A percentile compares a stretch with the other conserved stretches of the same genome.
These are phyloP conservation scores for Sesia apiformis DNA, from an alignment of 2,888 invertebrate genomes.

Conservation along the genomic window DNA sequence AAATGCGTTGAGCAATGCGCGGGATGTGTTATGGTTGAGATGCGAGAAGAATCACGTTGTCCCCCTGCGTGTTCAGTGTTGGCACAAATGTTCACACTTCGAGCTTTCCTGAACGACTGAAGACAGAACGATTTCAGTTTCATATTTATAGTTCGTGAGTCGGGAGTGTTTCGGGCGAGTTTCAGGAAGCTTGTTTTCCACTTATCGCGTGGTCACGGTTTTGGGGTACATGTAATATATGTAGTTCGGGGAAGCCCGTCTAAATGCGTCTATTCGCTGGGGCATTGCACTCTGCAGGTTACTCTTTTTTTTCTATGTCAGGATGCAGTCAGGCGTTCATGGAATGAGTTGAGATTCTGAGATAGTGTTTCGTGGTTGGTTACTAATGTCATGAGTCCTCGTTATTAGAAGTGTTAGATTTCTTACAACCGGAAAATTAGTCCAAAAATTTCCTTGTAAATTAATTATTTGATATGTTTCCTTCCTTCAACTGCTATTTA, in stretches of 20 bases:
- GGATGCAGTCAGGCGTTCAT: neutral
- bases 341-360: neutral
- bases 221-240: slow-evolving; percentile 31
- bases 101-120: slow-evolving; percentile 65
- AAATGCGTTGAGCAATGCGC: slow-evolving; percentile 19
- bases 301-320: slow-evolving; percentile 11
- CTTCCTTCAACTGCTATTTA: too few species aligned
- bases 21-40: slow-evolving; percentile 17
- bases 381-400: too few species aligned
- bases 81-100: slow-evolving; percentile 48
- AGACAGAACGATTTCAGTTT: slow-evolving; percentile 44
- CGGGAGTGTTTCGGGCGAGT: slow-evolving; percentile 39
- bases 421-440: too few species aligned
- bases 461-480: too few species aligned
- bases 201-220: slow-evolving; percentile 57
- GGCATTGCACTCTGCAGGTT: slow-evolving; percentile 22
- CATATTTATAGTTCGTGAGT: slow-evolving; percentile 57
- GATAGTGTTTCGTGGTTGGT: too few species aligned
- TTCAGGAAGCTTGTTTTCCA: slow-evolving; percentile 56
- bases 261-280: slow-evolving; percentile 29
- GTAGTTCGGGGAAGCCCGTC: slow-evolving; percentile 66
- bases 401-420: too few species aligned
- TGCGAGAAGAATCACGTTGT: slow-evolving; percentile 51
- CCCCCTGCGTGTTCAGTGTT: slow-evolving; percentile 40
- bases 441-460: too few species aligned